Conservation (phyloP, 1,140 invertebrate genomes). For the Ridgeia piscesae region DNA sequence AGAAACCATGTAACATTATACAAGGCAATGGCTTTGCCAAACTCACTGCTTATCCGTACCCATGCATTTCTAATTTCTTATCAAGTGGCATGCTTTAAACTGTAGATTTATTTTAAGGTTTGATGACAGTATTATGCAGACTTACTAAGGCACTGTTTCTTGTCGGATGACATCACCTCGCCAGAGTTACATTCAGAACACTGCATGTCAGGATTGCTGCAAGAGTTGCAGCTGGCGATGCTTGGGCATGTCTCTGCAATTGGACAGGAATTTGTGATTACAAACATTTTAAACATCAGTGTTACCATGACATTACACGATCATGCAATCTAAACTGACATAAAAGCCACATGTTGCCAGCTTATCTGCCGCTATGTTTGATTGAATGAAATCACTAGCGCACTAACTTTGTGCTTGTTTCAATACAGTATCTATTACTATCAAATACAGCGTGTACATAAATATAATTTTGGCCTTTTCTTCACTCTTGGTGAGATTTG, state of each 20-base stretch:
- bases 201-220: not conserved
- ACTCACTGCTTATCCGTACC: not conserved
- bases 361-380: not conserved
- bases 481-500: not conserved
- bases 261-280: not conserved
- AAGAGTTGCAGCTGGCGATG: not conserved
- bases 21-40: too few species aligned
- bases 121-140: not conserved
- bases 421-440: too few species aligned
- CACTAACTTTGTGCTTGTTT: not conserved
- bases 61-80: not conserved
- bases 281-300: not conserved
- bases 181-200: not conserved
- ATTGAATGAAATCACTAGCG: not conserved
- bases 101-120: not conserved
- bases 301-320: too few species aligned
- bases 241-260: not conserved
- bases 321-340: too few species aligned
- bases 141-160: not conserved
- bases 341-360: not conserved
- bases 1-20: too few species aligned
- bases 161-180: not conserved
- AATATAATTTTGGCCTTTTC: not conserved
- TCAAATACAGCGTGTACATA: not conserved
- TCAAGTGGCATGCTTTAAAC: not conserved